A percentile compares a stretch with the other conserved stretches of the same genome.
Conservation (phyloP, 2,113 vertebrate species). For the Carassius carassius region DNA sequence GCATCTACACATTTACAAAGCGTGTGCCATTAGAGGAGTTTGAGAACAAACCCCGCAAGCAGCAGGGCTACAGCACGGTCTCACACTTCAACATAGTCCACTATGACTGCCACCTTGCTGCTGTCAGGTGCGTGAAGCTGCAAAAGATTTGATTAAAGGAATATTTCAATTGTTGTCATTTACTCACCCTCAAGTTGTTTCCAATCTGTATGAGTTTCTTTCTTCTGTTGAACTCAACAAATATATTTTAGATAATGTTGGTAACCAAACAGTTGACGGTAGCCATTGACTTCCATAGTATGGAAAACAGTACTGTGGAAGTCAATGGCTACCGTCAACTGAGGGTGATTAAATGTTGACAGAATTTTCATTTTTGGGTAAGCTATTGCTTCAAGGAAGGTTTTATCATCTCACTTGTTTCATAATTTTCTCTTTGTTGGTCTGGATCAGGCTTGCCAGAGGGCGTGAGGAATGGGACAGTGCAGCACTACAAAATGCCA, state of each 20-base stretch:
- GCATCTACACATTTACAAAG: conserved; percentile 98
- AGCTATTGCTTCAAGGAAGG: not conserved
- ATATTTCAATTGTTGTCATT: not conserved
- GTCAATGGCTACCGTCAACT: not conserved
- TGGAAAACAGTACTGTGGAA: not conserved
- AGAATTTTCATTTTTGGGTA: not conserved
- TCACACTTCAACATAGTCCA: conserved; percentile 99
- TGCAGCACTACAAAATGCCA: conserved; percentile 95
- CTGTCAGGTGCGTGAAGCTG: conserved; percentile 81
- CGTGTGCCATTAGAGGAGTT: conserved; percentile 93
- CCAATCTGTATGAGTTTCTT: not conserved
- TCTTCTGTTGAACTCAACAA: no score
- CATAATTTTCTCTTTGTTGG: not conserved
- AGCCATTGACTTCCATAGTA: not conserved
- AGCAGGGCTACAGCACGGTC: conserved; percentile 98
- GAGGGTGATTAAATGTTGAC: no score
- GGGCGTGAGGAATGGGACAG: conserved; percentile 99
- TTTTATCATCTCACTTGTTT: not conserved
- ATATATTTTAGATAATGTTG: no score
- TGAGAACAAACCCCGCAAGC: conserved; percentile 96
- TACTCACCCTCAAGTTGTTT: not conserved
- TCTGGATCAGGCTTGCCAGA: conserved; percentile 82
- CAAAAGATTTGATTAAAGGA: not conserved
- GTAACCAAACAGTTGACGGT: not conserved
- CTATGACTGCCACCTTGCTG: conserved; percentile 96